A percentile compares a stretch with the other conserved stretches of the same genome.
Evolutionary conservation across 2,797 vertebrate genomes (phyloP).

Genomic region (Falco biarmicus): DNA sequence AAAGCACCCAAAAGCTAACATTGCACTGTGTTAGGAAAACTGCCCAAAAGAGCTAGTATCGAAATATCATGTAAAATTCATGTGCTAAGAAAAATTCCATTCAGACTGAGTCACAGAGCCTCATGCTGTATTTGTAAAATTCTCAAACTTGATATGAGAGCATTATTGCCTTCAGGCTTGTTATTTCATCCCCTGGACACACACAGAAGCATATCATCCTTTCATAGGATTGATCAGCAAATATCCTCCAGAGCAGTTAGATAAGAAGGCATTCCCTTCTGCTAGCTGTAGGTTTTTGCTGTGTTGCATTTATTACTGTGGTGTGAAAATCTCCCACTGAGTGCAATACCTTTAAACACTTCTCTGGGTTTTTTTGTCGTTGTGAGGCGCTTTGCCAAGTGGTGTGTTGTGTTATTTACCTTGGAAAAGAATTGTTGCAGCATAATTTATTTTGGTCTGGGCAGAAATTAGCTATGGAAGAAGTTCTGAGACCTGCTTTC

Average conservation of each 20-base stretch:
- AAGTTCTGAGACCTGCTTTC: constrained; percentile 74
- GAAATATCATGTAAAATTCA: constrained; percentile 75
- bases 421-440: constrained; percentile 71
- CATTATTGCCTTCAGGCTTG: constrained; percentile 74
- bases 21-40: constrained; percentile 32
- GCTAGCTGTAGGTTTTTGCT: constrained; percentile 68
- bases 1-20: constrained; percentile 50
- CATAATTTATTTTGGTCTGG: constrained; percentile 70
- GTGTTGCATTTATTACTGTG: constrained; percentile 70
- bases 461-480: constrained; percentile 73
- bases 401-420: constrained; percentile 64
- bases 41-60: constrained; percentile 52
- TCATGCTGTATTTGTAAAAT: constrained; percentile 77
- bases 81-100: constrained; percentile 71
- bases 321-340: constrained; percentile 64
- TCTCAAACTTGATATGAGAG: constrained; percentile 75
- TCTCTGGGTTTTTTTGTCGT: constrained; percentile 53
- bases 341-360: constrained; percentile 70
- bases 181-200: constrained; percentile 77
- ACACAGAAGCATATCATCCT: constrained; percentile 75
- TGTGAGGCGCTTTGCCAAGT: constrained; percentile 60
- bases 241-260: constrained; percentile 74
- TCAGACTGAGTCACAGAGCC: constrained; percentile 69
- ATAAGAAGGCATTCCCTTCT: constrained; percentile 73
- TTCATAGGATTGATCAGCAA: constrained; percentile 77